phyloP scores from a whole-genome alignment of 2,888 invertebrate species.

The Dryobota labecula region DNA sequence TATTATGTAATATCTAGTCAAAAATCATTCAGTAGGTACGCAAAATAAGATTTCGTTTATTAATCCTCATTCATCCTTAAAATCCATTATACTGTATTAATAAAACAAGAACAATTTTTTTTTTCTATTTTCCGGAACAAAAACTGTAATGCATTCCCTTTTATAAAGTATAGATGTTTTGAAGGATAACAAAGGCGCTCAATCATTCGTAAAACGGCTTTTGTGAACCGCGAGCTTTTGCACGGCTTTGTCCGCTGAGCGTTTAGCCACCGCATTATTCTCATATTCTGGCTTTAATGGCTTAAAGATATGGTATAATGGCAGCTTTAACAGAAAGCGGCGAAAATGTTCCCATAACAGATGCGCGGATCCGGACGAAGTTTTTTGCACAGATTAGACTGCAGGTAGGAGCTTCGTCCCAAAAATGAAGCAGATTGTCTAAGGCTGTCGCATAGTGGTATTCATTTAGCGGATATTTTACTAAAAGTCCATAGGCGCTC shows the following conservation, averaged over 20 bases:
- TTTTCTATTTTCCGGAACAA: slow-evolving; percentile 36
- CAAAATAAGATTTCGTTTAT: slow-evolving; percentile 4
- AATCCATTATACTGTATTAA: slow-evolving; percentile 3
- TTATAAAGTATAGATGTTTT: slow-evolving; percentile 46
- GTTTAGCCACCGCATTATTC: slow-evolving; percentile 50
- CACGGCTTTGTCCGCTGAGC: slow-evolving; percentile 53
- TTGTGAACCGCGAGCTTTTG: slow-evolving; percentile 56
- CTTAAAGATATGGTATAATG: slow-evolving; percentile 39
- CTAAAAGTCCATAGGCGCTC: not conserved
- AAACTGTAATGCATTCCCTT: slow-evolving; percentile 38
- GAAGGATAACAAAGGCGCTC: slow-evolving; percentile 54
- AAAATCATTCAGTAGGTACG: slow-evolving; percentile 5
- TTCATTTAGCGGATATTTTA: not conserved
- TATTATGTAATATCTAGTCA: not conserved
- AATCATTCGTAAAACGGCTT: slow-evolving; percentile 55
- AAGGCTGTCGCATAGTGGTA: no score
- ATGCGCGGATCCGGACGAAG: slow-evolving; percentile 27
- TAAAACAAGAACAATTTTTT: slow-evolving; percentile 5
- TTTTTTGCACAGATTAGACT: slow-evolving; percentile 50
- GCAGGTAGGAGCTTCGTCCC: slow-evolving; percentile 40
- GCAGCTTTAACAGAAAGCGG: slow-evolving; percentile 30
- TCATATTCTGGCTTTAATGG: slow-evolving; percentile 45
- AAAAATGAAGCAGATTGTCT: slow-evolving; percentile 21
- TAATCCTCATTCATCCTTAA: slow-evolving; percentile 9
- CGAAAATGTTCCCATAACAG: slow-evolving; percentile 28